Percentiles rank a stretch among this genome's conserved stretches.
Evolutionary conservation across 2,888 invertebrate species (phyloP).

Genomic region (Drosophila peninsularis): DNA sequence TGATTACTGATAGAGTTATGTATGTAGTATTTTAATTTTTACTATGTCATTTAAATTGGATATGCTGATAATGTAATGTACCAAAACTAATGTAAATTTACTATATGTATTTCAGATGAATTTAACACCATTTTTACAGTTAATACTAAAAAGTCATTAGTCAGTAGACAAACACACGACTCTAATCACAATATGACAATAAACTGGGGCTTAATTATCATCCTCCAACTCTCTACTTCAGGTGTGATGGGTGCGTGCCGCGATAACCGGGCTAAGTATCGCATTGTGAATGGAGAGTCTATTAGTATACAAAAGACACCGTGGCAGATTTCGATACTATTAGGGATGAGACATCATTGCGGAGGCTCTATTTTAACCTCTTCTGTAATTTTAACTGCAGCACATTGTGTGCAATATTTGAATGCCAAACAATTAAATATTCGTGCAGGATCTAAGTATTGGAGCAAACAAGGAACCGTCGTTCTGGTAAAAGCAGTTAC

Average conservation of each 20-base stretch:
- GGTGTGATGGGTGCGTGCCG: background rate
- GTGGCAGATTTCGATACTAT: background rate
- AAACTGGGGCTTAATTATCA: background rate
- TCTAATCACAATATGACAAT: background rate
- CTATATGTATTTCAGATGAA: too few relatives aligned
- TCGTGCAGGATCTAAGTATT: background rate
- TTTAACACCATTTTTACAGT: background rate
- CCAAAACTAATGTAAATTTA: too few relatives aligned
- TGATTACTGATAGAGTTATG: too few relatives aligned
- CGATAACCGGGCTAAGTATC: fast-evolving
- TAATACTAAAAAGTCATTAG: background rate
- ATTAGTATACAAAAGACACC: background rate
- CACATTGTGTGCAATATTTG: background rate
- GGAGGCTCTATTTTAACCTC: background rate
- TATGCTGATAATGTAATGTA: background rate
- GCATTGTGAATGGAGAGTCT: background rate
- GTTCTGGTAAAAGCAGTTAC: background rate
- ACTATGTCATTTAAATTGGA: background rate
- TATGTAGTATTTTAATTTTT: too few relatives aligned
- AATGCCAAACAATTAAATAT: fast-evolving
- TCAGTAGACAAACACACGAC: background rate
- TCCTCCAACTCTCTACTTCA: background rate
- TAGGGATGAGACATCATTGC: background rate
- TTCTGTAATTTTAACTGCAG: background rate
- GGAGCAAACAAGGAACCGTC: background rate